Conservation (phyloP, 2,797 vertebrate species). For the Sarcophilus harrisii region DNA sequence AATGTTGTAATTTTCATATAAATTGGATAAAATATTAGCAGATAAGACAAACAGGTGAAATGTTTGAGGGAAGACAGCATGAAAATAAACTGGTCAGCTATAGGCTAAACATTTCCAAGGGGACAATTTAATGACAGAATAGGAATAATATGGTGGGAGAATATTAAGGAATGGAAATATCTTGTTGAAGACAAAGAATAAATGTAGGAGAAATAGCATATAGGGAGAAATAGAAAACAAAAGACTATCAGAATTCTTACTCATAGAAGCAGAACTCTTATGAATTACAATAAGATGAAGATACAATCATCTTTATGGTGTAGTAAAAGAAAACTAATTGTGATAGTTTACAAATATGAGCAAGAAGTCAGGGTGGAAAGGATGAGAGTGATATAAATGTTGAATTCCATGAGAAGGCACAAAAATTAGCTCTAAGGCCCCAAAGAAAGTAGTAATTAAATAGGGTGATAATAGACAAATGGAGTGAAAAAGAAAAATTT, state of each 20-base stretch:
- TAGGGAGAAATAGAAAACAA: background rate
- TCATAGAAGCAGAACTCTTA: background rate
- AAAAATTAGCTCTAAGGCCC: background rate
- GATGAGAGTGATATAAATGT: background rate
- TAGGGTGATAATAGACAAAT: background rate
- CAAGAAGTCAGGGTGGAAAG: background rate
- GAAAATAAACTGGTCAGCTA: background rate
- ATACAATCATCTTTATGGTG: background rate
- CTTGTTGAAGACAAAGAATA: background rate
- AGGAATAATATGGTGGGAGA: background rate
- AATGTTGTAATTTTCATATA: too few relatives aligned
- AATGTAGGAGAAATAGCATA: background rate
- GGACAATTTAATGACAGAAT: background rate
- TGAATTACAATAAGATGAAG: background rate
- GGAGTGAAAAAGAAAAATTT: background rate
- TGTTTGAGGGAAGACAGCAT: background rate
- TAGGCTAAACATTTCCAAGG: background rate
- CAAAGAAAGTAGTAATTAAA: background rate
- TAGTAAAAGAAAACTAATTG: background rate
- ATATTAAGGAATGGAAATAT: background rate
- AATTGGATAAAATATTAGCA: background rate
- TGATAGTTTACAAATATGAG: background rate
- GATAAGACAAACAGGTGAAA: background rate
- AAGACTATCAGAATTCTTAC: background rate
- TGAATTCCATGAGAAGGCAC: background rate